Evolutionary conservation across 2,797 vertebrate genomes (phyloP), one percentile per base, ranked within the genome.

Genomic region (Neopelma chrysocephalum): DNA sequence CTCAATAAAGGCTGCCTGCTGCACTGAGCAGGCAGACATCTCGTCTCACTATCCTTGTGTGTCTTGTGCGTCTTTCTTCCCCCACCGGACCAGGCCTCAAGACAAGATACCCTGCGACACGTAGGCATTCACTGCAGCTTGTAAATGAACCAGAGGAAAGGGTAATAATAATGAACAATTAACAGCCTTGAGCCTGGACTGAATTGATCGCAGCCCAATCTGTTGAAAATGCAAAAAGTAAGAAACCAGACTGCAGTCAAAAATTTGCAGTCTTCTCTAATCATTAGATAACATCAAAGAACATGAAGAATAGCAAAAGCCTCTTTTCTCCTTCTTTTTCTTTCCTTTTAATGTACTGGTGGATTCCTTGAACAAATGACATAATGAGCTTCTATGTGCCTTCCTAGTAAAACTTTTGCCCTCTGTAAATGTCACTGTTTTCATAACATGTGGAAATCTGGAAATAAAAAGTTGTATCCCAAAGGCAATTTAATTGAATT

Each of bases 351-450:
- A 51, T 4, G 4, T 50, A 50, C 8, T 36, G 21, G 11, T 50
- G 23, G 23, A 53, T 71, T 42, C n/a, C 68, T 36, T 73, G n/a
- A 82, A 69, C 22, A 73, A 85, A 92, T 60, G 31, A 50, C 9
- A 75, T 50, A 25, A 57, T 0, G 0, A 78, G 31, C 32, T 5
- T 82, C 21, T 71, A 9, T 16, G 17, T 71, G 11, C 38, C 61
- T 75, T 75, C 34, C 19, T 34, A 75, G 42, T 21, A 84, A 84
- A 90, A 81, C 10, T 75, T 81, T 6, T 56, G 38, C 43, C n/a
- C 42, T 80, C 48, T 75, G 36, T 60, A 83, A 60, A 73, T 51
- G 38, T 43, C 43, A 58, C 47, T 86, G 15, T 83, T 93, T 95
- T 62, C 62, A 79, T 16, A 89, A 21, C 34, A 82, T 25, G 25